Evolutionary conservation across 1,140 invertebrate genomes (phyloP), one percentile per base, ranked within the genome.

Genomic region (honey bee (Apis mellifera)): DNA sequence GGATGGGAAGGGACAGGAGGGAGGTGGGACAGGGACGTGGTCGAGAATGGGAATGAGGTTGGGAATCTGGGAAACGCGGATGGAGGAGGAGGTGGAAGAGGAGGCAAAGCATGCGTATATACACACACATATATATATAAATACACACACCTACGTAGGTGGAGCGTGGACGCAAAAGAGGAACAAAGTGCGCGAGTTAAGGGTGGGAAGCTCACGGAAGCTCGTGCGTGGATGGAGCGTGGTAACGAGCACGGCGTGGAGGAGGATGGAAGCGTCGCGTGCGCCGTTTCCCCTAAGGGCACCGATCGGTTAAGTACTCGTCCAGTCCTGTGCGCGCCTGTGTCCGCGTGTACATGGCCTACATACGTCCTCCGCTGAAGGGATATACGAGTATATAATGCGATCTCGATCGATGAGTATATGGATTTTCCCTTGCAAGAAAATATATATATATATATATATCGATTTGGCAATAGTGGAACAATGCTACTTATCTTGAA

Each of bases 401-500:
- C 32, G 32, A 42, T 42, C 32, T 42, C 32, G 32, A 42, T 42
- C 4, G 32, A 42, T 42, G 3, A n/a, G 32, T 42, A 42, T 42
- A 42, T 42, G 7, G 32, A 42, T 42, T 42, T 42, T 42, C 4
- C 3, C 32, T 42, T 42, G 32, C 4, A 59, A 59, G 19, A 8
- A 21, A 26, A 32, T 32, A 26, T 17, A 64, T 17, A 64, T 19
- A 17, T 17, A 32, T 64, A 26, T 19, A 17, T 32, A 64, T 8
- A 9, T 19, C 19, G 54, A 57, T 19, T 72, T 57, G 52, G 70
- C n/a, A 64, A 52, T 48, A 55, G 72, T 19, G n/a, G 57, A 15
- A 15, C 88, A 54, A 73, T 32, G 71, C 81, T 91, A 90, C 89
- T 90, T 88, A 91, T 92, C 87, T n/a, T n/a, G n/a, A 89, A 84